A percentile compares a stretch with the other conserved stretches of the same genome.
Conservation (phyloP, 64 coral and sea anemone species). For the Pocillopora damicornis region DNA sequence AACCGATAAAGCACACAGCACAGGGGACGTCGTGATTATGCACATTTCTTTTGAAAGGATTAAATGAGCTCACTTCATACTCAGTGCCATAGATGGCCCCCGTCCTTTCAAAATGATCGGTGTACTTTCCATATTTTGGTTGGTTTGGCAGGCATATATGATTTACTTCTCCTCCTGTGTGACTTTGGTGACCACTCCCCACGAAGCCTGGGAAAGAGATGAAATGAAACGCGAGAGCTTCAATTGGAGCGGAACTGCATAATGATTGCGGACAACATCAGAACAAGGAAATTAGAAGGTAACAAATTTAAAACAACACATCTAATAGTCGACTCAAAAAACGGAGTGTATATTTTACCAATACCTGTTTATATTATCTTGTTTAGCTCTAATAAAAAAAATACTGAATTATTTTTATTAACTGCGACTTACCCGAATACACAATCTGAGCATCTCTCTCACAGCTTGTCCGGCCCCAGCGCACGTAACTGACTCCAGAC, state of each 20-base stretch:
- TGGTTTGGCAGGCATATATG: constrained; percentile 27
- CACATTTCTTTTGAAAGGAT: constrained; percentile 33
- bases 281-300: background rate
- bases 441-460: constrained; percentile 2
- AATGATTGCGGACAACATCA: too few relatives aligned
- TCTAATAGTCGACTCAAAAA: background rate
- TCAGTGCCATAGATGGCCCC: constrained; percentile 31
- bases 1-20: constrained; percentile 34
- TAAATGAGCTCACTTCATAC: constrained; percentile 36
- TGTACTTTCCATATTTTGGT: constrained; percentile 47
- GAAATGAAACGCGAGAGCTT: background rate
- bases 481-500: constrained; percentile 36
- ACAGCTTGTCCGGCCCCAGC: constrained; percentile 41
- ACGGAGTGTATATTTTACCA: too few relatives aligned
- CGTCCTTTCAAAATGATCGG: background rate
- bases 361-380: too few relatives aligned
- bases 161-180: constrained; percentile 11
- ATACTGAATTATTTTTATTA: too few relatives aligned
- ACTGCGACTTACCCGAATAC: constrained; percentile 3
- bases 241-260: too few relatives aligned
- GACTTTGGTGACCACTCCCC: background rate
- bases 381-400: background rate
- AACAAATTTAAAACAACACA: background rate
- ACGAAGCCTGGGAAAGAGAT: background rate
- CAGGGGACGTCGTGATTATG: constrained; percentile 42